Percentiles rank a stretch among this genome's conserved stretches.
Evolutionary conservation across 2,113 vertebrate species (phyloP).

Genomic region (Apeltes quadracus): DNA sequence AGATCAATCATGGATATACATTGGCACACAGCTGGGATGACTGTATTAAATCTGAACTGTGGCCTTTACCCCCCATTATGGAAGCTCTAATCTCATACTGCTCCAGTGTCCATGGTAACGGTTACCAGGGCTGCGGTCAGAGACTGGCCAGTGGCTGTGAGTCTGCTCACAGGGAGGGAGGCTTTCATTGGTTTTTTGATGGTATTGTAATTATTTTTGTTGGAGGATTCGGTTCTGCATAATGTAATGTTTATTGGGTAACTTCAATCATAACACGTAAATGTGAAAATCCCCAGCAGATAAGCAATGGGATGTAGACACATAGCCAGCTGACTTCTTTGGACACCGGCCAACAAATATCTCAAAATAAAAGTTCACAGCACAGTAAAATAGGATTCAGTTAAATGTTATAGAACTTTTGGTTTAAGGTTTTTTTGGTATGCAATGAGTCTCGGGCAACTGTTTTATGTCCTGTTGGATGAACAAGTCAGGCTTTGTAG

Average conservation of each 20-base stretch:
- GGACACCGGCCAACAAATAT: neutral
- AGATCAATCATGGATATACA: conserved; percentile 15
- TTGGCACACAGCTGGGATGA: conserved; percentile 22
- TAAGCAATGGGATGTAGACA: neutral
- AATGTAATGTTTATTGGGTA: neutral
- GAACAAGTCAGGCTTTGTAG: neutral
- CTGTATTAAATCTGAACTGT: conserved; percentile 34
- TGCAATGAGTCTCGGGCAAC: neutral
- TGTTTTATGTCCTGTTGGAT: neutral
- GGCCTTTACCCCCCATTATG: conserved; percentile 51
- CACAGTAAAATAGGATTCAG: neutral
- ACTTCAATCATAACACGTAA: neutral
- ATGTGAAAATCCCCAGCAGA: neutral
- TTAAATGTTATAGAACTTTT: neutral
- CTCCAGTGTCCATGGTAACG: conserved; percentile 51
- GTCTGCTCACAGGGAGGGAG: neutral
- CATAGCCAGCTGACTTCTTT: neutral
- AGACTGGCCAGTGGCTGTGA: conserved; percentile 17
- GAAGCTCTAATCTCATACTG: conserved; percentile 47
- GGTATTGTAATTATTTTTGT: neutral
- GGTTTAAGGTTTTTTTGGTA: neutral
- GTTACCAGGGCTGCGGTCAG: conserved; percentile 40
- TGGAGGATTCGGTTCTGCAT: neutral
- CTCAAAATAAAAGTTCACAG: neutral
- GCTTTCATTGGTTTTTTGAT: conserved; percentile 3